Percentiles rank a stretch among this genome's conserved stretches.
Conservation (phyloP, 2,113 vertebrate species). For the Onychostruthus taczanowskii region DNA sequence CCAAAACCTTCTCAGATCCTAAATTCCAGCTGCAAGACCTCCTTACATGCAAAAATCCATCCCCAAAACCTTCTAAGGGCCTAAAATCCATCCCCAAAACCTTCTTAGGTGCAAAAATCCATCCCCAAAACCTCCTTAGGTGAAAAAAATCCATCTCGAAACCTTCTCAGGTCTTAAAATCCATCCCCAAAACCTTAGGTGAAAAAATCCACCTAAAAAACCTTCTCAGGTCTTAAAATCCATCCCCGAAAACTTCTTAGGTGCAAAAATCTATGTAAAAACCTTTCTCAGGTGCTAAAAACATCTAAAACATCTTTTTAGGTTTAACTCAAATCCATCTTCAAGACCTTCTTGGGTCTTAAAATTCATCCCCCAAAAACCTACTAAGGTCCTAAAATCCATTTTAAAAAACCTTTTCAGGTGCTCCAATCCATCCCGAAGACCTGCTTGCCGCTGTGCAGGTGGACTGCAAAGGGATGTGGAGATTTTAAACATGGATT, state of each 20-base stretch:
- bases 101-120: not conserved
- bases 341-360: not conserved
- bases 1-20: fast-evolving
- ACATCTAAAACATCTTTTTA: too few species aligned
- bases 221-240: not conserved
- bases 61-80: fast-evolving
- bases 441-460: fast-evolving
- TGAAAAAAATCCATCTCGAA: not conserved
- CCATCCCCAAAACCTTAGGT: too few species aligned
- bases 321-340: too few species aligned
- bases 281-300: not conserved
- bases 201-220: not conserved
- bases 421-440: not conserved
- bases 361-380: not conserved
- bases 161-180: too few species aligned
- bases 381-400: fast-evolving
- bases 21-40: not conserved
- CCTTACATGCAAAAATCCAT: fast-evolving
- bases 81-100: not conserved
- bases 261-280: not conserved
- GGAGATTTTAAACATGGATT: fast-evolving
- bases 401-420: fast-evolving
- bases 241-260: fast-evolving
- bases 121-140: too few species aligned
- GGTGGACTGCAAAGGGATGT: fast-evolving